Percentiles rank a stretch among this genome's conserved stretches.
Evolutionary conservation across 2,113 vertebrate genomes (phyloP).

Genomic region (Ageneiosus marmoratus): DNA sequence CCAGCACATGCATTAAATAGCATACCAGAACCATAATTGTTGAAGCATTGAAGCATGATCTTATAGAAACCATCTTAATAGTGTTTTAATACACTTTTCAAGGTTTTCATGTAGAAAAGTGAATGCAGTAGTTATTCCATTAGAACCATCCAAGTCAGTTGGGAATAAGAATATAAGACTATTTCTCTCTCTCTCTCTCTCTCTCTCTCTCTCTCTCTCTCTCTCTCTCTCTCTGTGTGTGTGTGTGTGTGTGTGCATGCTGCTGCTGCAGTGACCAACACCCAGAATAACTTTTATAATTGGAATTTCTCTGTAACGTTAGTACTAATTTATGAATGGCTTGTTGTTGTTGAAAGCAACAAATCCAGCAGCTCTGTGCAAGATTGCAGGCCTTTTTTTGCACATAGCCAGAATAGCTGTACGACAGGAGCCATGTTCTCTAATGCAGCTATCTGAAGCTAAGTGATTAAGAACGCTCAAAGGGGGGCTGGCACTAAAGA

Average conservation of each 20-base stretch:
- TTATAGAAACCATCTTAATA: conserved; percentile 19
- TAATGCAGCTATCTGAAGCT: conserved; percentile 69
- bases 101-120: conserved; percentile 20
- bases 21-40: conserved; percentile 35
- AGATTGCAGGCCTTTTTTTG: conserved; percentile 4
- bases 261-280: background rate
- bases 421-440: conserved; percentile 40
- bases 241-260: too few relatives aligned
- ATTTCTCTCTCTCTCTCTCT: background rate
- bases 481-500: conserved; percentile 70
- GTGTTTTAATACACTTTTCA: conserved; percentile 32
- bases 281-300: conserved; percentile 35
- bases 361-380: background rate
- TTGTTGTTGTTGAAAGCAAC: background rate
- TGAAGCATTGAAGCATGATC: conserved; percentile 31
- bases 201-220: background rate
- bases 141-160: conserved; percentile 7
- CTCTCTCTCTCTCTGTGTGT: background rate
- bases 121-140: conserved; percentile 24
- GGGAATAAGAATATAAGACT: background rate
- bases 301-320: conserved; percentile 19
- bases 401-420: conserved; percentile 45
- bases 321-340: conserved; percentile 25
- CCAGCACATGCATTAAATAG: conserved; percentile 20
- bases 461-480: conserved; percentile 69